These are phyloP conservation scores for Zaprionus ornatus DNA, from an alignment of 1,140 invertebrate genomes.

Conservation along the genomic window DNA sequence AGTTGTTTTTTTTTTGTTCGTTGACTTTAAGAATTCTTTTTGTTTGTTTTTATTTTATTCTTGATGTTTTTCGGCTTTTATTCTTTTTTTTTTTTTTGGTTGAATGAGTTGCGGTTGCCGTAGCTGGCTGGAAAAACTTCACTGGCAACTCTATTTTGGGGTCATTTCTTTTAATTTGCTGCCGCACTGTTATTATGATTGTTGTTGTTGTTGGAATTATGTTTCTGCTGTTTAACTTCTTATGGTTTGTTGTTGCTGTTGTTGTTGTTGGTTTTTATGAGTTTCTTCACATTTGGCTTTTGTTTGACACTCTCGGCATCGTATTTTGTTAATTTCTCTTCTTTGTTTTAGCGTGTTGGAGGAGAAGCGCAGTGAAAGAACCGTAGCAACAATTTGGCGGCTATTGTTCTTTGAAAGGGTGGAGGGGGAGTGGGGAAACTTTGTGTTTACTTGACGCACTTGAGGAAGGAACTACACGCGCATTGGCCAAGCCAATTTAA, in stretches of 20 bases:
- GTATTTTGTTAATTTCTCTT: conserved; percentile 24
- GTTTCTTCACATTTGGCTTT: conserved; percentile 77
- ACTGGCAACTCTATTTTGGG: conserved; percentile 55
- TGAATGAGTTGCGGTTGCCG: conserved; percentile 9
- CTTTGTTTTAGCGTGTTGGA: conserved; percentile 10
- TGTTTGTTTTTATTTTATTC: conserved; percentile 14
- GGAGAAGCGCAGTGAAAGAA: conserved; percentile 31
- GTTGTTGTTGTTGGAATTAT: conserved; percentile 40
- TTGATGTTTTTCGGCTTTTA: conserved; percentile 11
- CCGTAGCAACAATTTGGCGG: conserved; percentile 5
- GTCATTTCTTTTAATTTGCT: conserved; percentile 72
- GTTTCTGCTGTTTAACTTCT: conserved; percentile 25
- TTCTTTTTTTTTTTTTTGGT: conserved; percentile 27
- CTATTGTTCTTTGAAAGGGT: conserved; percentile 3
- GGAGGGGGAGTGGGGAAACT: neutral
- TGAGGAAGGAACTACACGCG: conserved; percentile 9
- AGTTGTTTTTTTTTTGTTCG: conserved; percentile 8
- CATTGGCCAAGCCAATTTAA: conserved; percentile 44
- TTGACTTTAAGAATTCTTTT: conserved; percentile 18
- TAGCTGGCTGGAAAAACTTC: conserved; percentile 32
- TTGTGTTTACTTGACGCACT: conserved; percentile 24
- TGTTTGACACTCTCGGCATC: conserved; percentile 64
- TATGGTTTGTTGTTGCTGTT: conserved; percentile 11
- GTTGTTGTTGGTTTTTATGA: conserved; percentile 59
- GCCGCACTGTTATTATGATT: conserved; percentile 62